Percentiles rank a stretch among this genome's conserved stretches.
These are phyloP conservation scores for Synanthedon myopaeformis DNA, from an alignment of 2,888 invertebrate species.

Conservation along the genomic window DNA sequence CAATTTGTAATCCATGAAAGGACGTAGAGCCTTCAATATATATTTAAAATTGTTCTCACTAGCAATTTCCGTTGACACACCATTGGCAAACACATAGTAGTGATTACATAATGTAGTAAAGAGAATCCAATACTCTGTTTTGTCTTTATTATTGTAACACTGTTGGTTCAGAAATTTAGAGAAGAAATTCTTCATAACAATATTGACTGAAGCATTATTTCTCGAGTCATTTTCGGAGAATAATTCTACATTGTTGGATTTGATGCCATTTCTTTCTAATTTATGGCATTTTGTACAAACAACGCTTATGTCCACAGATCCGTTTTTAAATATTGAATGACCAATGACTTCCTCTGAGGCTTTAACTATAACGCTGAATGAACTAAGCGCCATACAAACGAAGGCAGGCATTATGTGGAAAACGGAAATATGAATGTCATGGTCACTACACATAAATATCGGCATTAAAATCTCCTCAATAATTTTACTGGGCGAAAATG, in stretches of 20 bases:
- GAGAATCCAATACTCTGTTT: constrained; percentile 36
- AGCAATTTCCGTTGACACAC: constrained; percentile 30
- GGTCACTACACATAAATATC: constrained; percentile 37
- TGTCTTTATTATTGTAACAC: constrained; percentile 31
- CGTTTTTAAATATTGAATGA: constrained; percentile 29
- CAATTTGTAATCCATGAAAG: constrained; percentile 22
- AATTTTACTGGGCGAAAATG: constrained; percentile 41
- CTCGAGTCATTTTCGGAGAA: constrained; percentile 23
- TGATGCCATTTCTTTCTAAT: constrained; percentile 2
- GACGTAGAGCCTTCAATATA: constrained; percentile 36
- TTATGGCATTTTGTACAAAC: constrained; percentile 46
- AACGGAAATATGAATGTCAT: constrained; percentile 31
- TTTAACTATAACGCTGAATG: constrained; percentile 23
- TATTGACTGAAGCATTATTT: constrained; percentile 26
- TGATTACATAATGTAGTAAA: constrained; percentile 40
- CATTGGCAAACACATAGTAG: constrained; percentile 45
- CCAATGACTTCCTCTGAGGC: constrained; percentile 18
- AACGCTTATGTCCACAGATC: constrained; percentile 23
- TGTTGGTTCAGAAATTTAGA: constrained; percentile 47
- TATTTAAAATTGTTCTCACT: constrained; percentile 33
- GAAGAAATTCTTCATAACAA: constrained; percentile 33
- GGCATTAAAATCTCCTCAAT: constrained; percentile 54
- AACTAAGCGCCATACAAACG: constrained; percentile 43
- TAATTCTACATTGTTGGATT: constrained; percentile 18
- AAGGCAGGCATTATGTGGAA: constrained; percentile 30